A percentile compares a stretch with the other conserved stretches of the same genome.
These are phyloP conservation scores for Leptinotarsa defecta DNA, from an alignment of 1,140 invertebrate genomes.

Conservation along the genomic window DNA sequence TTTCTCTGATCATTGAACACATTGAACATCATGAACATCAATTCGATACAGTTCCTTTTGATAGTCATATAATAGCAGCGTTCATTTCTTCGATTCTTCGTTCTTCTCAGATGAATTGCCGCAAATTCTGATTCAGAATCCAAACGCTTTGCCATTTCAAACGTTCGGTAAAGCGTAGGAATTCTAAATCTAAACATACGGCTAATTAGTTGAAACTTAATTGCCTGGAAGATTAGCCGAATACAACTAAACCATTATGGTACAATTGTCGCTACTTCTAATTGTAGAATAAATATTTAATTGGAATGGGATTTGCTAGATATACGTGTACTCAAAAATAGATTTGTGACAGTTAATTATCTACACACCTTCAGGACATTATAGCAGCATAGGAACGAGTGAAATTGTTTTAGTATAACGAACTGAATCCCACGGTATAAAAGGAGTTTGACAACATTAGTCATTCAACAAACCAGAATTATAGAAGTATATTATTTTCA, in stretches of 20 bases:
- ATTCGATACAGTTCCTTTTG: too few species aligned
- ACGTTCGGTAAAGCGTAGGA: constrained; percentile 76
- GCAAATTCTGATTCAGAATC: constrained; percentile 69
- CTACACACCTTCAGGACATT: too few species aligned
- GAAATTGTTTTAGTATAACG: too few species aligned
- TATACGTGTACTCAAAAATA: constrained; percentile 10
- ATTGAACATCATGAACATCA: too few species aligned
- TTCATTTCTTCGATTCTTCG: neutral
- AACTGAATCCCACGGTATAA: too few species aligned
- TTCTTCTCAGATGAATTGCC: constrained; percentile 11
- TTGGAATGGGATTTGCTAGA: neutral
- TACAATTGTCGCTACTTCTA: constrained; percentile 2
- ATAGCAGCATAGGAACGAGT: too few species aligned
- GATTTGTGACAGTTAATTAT: neutral
- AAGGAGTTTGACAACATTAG: too few species aligned
- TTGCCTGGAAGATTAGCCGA: constrained; percentile 10
- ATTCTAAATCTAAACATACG: constrained; percentile 71
- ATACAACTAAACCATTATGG: neutral
- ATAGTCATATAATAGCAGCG: neutral
- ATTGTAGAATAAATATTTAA: constrained; percentile 16
- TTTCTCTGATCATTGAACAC: too few species aligned
- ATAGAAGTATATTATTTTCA: too few species aligned
- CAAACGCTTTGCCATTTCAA: constrained; percentile 75
- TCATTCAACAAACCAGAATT: too few species aligned
- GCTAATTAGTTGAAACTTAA: constrained; percentile 19